Conservation (phyloP, 37 sponge, comb jelly and placozoan species). For the Crambe crambe region DNA sequence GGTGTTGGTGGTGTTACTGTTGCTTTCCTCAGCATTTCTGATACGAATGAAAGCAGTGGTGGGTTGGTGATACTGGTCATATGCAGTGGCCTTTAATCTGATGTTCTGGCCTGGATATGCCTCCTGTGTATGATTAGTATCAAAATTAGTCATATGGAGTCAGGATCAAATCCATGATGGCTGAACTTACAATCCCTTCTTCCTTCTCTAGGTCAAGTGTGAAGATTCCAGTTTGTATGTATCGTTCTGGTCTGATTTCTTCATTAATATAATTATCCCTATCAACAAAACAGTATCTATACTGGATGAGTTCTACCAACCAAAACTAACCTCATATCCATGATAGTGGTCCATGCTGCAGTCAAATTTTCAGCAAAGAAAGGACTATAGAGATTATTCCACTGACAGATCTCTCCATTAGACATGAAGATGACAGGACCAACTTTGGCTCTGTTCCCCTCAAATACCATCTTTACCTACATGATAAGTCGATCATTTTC, state of each 20-base stretch:
- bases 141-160: too few relatives aligned
- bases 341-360: slow-evolving; percentile 22
- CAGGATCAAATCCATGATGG: too few relatives aligned
- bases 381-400: background rate
- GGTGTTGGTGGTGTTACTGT: background rate
- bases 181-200: too few relatives aligned
- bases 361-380: slow-evolving; percentile 8
- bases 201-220: background rate
- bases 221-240: slow-evolving; percentile 18
- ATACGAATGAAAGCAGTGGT: slow-evolving; percentile 17
- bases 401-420: slow-evolving; percentile 10
- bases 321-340: background rate
- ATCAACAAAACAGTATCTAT: background rate
- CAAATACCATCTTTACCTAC: slow-evolving; percentile 22
- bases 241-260: background rate
- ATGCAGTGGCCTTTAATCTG: background rate
- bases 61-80: slow-evolving; percentile 3
- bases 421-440: slow-evolving; percentile 22
- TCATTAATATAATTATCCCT: slow-evolving; percentile 4
- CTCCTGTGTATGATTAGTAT: too few relatives aligned
- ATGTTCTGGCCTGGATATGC: slow-evolving; percentile 15
- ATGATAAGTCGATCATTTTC: background rate
- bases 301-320: background rate
- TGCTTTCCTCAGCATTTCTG: background rate
- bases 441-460: slow-evolving; percentile 11